Evolutionary conservation across 2,888 invertebrate species (phyloP).

Genomic region (Phengaris alcon): DNA sequence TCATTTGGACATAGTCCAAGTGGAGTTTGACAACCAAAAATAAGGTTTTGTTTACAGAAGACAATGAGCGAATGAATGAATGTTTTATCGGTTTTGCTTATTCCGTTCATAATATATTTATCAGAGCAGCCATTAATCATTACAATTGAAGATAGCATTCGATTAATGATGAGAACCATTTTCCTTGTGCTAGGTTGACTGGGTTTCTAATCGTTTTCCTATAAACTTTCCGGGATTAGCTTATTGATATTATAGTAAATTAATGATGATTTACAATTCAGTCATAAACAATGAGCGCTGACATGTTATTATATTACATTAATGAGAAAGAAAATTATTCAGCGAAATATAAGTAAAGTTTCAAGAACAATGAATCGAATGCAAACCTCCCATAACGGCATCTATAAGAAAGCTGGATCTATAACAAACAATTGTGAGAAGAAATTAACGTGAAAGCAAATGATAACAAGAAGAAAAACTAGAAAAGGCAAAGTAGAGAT

Average conservation of each 20-base stretch:
- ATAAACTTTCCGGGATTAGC: too few relatives aligned
- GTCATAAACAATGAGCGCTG: neutral
- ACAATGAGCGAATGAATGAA: neutral
- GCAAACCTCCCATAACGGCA: slow-evolving; percentile 19
- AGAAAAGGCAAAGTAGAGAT: slow-evolving; percentile 23
- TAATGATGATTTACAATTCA: neutral
- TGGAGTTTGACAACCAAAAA: slow-evolving; percentile 50
- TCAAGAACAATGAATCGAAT: slow-evolving; percentile 15
- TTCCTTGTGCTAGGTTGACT: neutral
- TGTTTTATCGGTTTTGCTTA: slow-evolving; percentile 14
- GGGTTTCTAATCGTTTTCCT: neutral
- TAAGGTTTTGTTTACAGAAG: slow-evolving; percentile 51
- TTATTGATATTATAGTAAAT: neutral
- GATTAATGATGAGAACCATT: neutral
- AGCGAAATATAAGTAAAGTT: neutral
- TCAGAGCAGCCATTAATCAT: slow-evolving; percentile 3
- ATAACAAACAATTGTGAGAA: slow-evolving; percentile 30
- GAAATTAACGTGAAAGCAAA: slow-evolving; percentile 31
- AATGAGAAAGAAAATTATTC: neutral
- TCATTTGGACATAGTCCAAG: slow-evolving; percentile 72
- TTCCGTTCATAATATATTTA: neutral
- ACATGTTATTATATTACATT: neutral
- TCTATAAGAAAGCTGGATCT: slow-evolving; percentile 18
- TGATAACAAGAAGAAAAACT: slow-evolving; percentile 9
- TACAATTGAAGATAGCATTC: slow-evolving; percentile 3